A percentile compares a stretch with the other conserved stretches of the same genome.
Evolutionary conservation across 2,113 vertebrate species (phyloP).

Genomic region (Leptocoma aspasia): DNA sequence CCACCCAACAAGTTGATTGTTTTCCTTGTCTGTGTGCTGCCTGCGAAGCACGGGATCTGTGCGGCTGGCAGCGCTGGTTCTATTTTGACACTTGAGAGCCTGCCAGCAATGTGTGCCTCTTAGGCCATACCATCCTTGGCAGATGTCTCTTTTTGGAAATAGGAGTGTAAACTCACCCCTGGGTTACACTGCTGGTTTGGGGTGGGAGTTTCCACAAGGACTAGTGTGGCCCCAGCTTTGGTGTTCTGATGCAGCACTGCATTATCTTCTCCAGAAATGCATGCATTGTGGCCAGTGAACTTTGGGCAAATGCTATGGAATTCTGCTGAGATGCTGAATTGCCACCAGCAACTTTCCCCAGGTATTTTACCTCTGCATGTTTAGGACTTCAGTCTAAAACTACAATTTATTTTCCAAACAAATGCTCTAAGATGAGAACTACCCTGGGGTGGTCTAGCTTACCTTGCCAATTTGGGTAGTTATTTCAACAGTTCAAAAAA

Average conservation of each 20-base stretch:
- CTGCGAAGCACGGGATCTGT: neutral
- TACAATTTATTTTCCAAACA: neutral
- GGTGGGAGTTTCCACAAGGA: neutral
- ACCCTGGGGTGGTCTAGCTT: neutral
- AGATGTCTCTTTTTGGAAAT: neutral
- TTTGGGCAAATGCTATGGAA: neutral
- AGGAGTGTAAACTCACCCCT: neutral
- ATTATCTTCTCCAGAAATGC: neutral
- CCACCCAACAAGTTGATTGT: neutral
- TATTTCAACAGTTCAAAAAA: neutral
- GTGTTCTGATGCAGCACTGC: neutral
- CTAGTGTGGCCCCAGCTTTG: neutral
- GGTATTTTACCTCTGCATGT: neutral
- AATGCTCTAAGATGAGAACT: neutral
- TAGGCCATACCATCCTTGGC: neutral
- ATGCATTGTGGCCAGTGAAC: fast-evolving
- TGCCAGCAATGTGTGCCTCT: neutral
- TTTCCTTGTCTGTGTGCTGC: neutral
- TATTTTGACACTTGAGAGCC: constrained; percentile 18
- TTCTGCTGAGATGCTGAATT: neutral
- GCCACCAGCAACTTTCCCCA: neutral
- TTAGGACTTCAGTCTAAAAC: neutral
- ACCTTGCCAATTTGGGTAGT: neutral
- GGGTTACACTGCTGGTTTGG: neutral
- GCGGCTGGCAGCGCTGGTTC: fast-evolving